A percentile compares a stretch with the other conserved stretches of the same genome.
These are phyloP conservation scores for Nomia melanderi DNA, from an alignment of 1,140 invertebrate genomes.

Conservation along the genomic window DNA sequence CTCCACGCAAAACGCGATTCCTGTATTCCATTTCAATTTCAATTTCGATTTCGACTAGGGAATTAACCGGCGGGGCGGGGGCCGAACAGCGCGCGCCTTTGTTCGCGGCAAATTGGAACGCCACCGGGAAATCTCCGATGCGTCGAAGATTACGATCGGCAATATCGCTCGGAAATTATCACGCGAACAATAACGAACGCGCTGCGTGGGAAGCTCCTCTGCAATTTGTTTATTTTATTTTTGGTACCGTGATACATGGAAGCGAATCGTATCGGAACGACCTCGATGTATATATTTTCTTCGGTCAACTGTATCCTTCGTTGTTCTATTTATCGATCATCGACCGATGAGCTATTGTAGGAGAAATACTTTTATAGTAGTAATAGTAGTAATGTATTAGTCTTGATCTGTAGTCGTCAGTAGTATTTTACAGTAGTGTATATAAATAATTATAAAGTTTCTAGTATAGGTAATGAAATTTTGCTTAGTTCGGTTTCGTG, in stretches of 20 bases:
- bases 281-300: not conserved
- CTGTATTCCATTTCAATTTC: too few relatives aligned
- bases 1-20: too few relatives aligned
- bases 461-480: too few relatives aligned
- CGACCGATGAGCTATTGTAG: not conserved
- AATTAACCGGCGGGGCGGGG: not conserved
- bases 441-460: too few relatives aligned
- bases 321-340: not conserved
- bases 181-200: not conserved
- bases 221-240: conserved; percentile 15
- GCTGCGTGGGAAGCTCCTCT: too few relatives aligned
- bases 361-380: too few relatives aligned
- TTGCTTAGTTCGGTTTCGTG: too few relatives aligned
- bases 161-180: not conserved
- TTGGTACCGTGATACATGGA: not conserved
- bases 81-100: not conserved
- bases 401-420: too few relatives aligned
- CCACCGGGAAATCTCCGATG: not conserved
- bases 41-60: not conserved
- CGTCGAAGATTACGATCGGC: conserved; percentile 8
- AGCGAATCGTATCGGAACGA: not conserved
- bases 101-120: not conserved
- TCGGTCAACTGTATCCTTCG: not conserved
- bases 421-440: too few relatives aligned
- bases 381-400: too few relatives aligned